These are phyloP conservation scores for Agrochola lychnidis DNA, from an alignment of 2,888 invertebrate genomes.

Conservation along the genomic window DNA sequence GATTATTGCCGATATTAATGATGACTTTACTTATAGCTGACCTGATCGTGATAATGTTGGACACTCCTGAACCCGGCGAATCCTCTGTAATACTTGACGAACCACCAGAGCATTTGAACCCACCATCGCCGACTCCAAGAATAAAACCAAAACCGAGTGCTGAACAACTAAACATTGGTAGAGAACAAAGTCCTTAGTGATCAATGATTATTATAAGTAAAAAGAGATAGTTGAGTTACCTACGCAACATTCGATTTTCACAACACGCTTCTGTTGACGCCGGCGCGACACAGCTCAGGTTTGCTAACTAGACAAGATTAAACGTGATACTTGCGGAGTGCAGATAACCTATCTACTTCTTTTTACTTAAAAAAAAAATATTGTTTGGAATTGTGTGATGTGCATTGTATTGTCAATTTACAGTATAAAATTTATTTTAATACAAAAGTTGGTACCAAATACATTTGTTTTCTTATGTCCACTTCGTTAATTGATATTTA, in stretches of 20 bases:
- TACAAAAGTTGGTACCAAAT: background rate
- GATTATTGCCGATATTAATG: constrained; percentile 78
- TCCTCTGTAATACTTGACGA: rapidly evolving
- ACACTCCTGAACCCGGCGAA: rapidly evolving
- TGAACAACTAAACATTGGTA: background rate
- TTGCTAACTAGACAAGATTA: background rate
- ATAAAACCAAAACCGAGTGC: background rate
- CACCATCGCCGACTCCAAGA: too few species aligned
- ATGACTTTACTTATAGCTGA: background rate
- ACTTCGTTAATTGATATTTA: too few species aligned
- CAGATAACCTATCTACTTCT: background rate
- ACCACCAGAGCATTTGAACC: background rate
- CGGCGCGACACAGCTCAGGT: too few species aligned
- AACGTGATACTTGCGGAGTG: background rate
- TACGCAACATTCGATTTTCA: background rate
- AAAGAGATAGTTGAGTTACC: too few species aligned
- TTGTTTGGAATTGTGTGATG: background rate
- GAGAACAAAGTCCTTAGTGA: background rate
- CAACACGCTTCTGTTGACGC: too few species aligned
- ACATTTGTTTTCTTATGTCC: background rate
- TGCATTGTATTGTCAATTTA: background rate
- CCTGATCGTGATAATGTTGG: background rate
- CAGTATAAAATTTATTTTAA: background rate
- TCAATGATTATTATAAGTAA: too few species aligned
- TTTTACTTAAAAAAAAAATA: background rate